Conservation (phyloP, 2,888 invertebrate species). For the Geotrupes spiniger region DNA sequence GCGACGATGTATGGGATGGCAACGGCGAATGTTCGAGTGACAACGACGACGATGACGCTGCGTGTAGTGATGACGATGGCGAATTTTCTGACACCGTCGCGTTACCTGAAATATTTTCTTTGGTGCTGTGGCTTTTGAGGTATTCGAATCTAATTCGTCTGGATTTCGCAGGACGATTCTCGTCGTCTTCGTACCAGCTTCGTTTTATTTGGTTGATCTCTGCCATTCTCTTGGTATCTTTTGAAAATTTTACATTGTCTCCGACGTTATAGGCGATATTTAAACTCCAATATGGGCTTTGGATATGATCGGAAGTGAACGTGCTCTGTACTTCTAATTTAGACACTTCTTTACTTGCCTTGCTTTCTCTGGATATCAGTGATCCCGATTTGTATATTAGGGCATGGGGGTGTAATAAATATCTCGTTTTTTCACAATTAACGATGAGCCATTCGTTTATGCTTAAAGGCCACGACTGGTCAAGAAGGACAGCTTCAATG, state of each 20-base stretch:
- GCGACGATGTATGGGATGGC: no score
- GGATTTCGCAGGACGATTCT: slow-evolving; percentile 31
- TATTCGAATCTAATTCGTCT: slow-evolving; percentile 31
- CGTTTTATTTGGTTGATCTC: slow-evolving; percentile 36
- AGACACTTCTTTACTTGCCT: not conserved
- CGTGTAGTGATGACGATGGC: not conserved
- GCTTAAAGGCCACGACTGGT: slow-evolving; percentile 49
- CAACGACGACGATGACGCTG: no score
- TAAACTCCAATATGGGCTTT: slow-evolving; percentile 36
- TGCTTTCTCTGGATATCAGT: not conserved
- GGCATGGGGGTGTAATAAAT: slow-evolving; percentile 16
- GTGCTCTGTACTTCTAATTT: not conserved
- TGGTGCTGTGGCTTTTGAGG: no score
- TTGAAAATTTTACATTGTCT: slow-evolving; percentile 26
- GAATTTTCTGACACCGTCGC: not conserved
- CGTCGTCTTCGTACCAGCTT: slow-evolving; percentile 35
- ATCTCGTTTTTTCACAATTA: slow-evolving; percentile 29
- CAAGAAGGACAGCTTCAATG: slow-evolving; percentile 33
- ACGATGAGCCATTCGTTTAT: slow-evolving; percentile 45
- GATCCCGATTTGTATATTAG: no score
- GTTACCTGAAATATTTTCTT: no score
- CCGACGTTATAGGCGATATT: slow-evolving; percentile 29
- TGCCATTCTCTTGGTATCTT: slow-evolving; percentile 32
- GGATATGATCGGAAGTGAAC: not conserved
- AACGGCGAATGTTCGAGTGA: no score